Base-by-base conservation (phyloP, 2,113 vertebrate species). In the Cavia aperea region DNA sequence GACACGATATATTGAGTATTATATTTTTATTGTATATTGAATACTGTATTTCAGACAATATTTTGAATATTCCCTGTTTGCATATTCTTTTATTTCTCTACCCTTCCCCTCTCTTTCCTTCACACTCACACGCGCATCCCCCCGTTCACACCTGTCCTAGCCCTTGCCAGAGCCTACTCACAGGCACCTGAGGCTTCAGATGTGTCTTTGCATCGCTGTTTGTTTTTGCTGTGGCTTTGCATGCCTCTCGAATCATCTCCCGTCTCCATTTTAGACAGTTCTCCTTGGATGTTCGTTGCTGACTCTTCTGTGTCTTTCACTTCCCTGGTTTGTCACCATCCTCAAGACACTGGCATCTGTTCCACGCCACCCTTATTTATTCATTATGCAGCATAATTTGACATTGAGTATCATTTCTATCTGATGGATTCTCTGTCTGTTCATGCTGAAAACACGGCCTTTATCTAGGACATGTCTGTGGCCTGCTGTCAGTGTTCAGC, bases 361-460 rank as follows among this genome's bases (percentile, higher is more conserved):
- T 89, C 88, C 94, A 68, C 70, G 89, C 62, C 79, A 72, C 78
- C 66, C 85, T 89, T 89, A 88, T 93, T 93, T 93, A 95, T 93
- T 96, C 94, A 91, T 93, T 93, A 90, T 54, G 94, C 88, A 86
- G 94, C 81, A 83, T 94, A 89, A 92, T 94, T 93, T 95, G 96
- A 95, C 91, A 85, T 46, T 39, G 93, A 86, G 78, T 75, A 88
- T 88, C 87, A 1, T 93, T 95, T 93, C 87, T 88, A 1, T 94
- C 79, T 90, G 89, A 89, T 93, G 49, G 94, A 93, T 85, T 79
- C 91, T 89, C 93, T 91, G 93, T 93, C 93, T 88, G 93, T 90
- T 97, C 93, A 94, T 83, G 95, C 93, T 91, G 94, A 95, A 95
- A 95, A 88, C 65, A 91, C 1, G 4, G 87, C 88, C 94, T 94